These are phyloP conservation scores for Sinocyclocheilus grahami DNA, from an alignment of 2,113 vertebrate genomes.

Conservation along the genomic window DNA sequence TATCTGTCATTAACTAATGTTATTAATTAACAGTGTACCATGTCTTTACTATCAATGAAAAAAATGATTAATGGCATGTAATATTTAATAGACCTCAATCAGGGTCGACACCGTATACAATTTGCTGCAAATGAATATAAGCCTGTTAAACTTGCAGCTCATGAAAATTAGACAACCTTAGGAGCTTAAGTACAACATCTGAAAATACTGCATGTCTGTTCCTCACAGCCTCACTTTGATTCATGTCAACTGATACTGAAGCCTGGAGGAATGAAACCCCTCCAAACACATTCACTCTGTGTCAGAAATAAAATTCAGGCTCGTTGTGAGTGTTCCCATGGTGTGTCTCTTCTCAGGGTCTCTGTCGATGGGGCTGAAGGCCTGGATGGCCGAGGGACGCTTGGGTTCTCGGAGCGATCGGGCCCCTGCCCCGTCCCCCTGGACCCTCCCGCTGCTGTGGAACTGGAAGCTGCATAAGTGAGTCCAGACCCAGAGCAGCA, in stretches of 20 bases:
- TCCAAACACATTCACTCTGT: not conserved
- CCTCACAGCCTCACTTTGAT: not conserved
- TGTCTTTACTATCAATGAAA: not conserved
- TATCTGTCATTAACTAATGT: not conserved
- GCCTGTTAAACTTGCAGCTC: not conserved
- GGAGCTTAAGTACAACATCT: not conserved
- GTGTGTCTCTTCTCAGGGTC: constrained; percentile 61
- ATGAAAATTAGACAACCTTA: not conserved
- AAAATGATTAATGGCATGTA: not conserved
- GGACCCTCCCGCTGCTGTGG: constrained; percentile 68
- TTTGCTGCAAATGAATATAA: not conserved
- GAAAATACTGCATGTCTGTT: not conserved
- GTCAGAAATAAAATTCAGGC: not conserved
- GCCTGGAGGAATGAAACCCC: not conserved
- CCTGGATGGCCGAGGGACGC: constrained; percentile 65
- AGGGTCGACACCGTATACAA: not conserved
- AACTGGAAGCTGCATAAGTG: constrained; percentile 82
- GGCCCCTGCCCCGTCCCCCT: constrained; percentile 59
- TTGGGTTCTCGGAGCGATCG: constrained; percentile 55
- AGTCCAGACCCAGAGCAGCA: constrained; percentile 51
- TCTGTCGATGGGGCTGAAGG: constrained; percentile 68
- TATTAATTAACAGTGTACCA: not conserved
- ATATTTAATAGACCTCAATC: not conserved
- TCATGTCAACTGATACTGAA: not conserved
- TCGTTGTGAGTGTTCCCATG: not conserved